A percentile compares a stretch with the other conserved stretches of the same genome.
phyloP scores from a whole-genome alignment of 1,140 invertebrate genomes.

The Drepana arcuata region DNA sequence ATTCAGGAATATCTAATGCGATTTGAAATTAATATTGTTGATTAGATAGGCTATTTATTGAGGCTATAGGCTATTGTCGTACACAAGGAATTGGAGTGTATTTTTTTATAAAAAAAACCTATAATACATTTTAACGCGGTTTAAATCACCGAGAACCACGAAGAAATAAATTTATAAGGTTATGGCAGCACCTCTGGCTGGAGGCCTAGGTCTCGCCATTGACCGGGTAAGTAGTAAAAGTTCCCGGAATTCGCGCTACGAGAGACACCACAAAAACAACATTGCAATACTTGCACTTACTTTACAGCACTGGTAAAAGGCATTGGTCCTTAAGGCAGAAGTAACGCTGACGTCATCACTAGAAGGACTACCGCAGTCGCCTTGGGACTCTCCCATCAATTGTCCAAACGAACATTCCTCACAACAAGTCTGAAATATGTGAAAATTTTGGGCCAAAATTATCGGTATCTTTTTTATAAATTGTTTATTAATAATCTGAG shows the following conservation, averaged over 20 bases:
- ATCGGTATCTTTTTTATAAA: too few relatives aligned
- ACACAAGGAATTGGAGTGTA: too few relatives aligned
- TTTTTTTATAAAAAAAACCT: background rate
- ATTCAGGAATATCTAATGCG: background rate
- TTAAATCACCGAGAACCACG: background rate
- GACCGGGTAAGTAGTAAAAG: too few relatives aligned
- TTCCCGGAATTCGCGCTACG: too few relatives aligned
- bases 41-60: too few relatives aligned
- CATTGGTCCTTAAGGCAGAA: conserved; percentile 30
- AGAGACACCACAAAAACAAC: background rate
- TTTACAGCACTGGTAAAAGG: conserved; percentile 43
- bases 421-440: conserved; percentile 48
- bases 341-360: conserved; percentile 23
- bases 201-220: too few relatives aligned
- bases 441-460: too few relatives aligned
- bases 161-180: too few relatives aligned
- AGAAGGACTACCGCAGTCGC: conserved; percentile 27
- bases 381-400: conserved; percentile 37
- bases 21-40: too few relatives aligned
- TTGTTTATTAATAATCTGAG: too few relatives aligned
- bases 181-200: too few relatives aligned
- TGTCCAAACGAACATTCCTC: conserved; percentile 48
- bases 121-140: background rate
- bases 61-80: too few relatives aligned
- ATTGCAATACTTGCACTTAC: conserved; percentile 16